phyloP scores from a whole-genome alignment of 2,797 vertebrate genomes.

The Urosaurus nigricauda region DNA sequence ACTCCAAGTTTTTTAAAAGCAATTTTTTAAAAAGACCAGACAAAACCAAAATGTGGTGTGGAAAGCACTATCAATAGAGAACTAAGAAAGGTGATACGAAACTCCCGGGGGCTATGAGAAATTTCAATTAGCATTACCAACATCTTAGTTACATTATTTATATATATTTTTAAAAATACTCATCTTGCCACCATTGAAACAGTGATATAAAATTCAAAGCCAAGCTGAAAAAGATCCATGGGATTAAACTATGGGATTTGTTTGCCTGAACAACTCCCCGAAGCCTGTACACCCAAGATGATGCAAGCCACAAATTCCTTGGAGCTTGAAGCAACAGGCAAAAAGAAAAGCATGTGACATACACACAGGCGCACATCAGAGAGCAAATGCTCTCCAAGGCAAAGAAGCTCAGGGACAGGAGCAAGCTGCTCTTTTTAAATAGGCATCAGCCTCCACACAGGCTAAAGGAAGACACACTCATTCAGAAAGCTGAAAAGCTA shows the following conservation, averaged over 20 bases:
- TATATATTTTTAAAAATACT: background rate
- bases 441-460: constrained; percentile 34
- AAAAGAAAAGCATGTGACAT: background rate
- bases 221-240: background rate
- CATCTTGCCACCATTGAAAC: background rate
- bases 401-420: constrained; percentile 27
- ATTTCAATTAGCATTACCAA: background rate
- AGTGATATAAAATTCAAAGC: constrained; percentile 20
- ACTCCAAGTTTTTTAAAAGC: no score
- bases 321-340: background rate
- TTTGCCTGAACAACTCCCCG: background rate
- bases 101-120: background rate
- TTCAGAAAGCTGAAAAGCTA: constrained; percentile 32
- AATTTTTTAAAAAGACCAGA: background rate
- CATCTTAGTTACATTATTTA: background rate
- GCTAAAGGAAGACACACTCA: constrained; percentile 34
- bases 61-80: background rate
- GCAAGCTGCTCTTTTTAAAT: constrained; percentile 63
- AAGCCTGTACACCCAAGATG: background rate
- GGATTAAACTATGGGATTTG: accelerated
- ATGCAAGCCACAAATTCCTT: background rate
- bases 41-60: background rate
- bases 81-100: background rate
- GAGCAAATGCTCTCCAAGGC: constrained; percentile 48
- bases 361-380: background rate